Base-by-base conservation (phyloP, 2,113 vertebrate species). In the Pelusios castaneus region DNA sequence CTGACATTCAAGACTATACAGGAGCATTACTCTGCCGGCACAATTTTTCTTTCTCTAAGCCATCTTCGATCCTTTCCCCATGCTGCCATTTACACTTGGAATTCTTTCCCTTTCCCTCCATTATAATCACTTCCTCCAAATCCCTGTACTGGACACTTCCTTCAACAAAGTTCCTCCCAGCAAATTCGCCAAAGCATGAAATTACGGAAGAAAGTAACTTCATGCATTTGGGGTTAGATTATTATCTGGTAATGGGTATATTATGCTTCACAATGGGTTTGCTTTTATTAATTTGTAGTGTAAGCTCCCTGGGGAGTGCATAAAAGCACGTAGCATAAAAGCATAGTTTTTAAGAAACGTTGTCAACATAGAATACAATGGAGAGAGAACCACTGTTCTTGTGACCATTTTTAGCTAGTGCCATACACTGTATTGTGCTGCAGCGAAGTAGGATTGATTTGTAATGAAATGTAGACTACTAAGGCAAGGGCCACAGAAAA, bases 141-240 rank as follows among this genome's bases (percentile, higher is more conserved):
- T 6, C 29, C 6, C 51, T 63, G 70, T n/a, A 34, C 24, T 6
- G 2, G 38, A n/a, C 52, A 10, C 21, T 17, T 16, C 27, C 8
- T 34, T 45, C 51, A 1, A 2, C 47, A 84, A 81, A 22, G 22
- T 55, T 13, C 10, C 2, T n/a, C 31, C 34, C 0, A 1, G 0
- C 11, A 47, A 24, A 38, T 75, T 58, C n/a, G 41, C 19, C 58
- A 89, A 81, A 79, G 17, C 73, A 82, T 2, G 17, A 84, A 67
- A 85, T 34, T 5, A 22, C 14, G 17, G 13, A 89, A 5, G 25
- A 47, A 34, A 1, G 81, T 43, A 90, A 8, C 27, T 79, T 77
- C 22, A 43, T 41, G 43, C 55, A 49, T 83, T 82, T 55, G 80
- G 75, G 6, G 52, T 49, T 55, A 9, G 1, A 16, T 31, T 82